Evolutionary conservation across 2,113 vertebrate genomes (phyloP), one percentile per base, ranked within the genome.

Genomic region (Oncorhynchus clarkii): DNA sequence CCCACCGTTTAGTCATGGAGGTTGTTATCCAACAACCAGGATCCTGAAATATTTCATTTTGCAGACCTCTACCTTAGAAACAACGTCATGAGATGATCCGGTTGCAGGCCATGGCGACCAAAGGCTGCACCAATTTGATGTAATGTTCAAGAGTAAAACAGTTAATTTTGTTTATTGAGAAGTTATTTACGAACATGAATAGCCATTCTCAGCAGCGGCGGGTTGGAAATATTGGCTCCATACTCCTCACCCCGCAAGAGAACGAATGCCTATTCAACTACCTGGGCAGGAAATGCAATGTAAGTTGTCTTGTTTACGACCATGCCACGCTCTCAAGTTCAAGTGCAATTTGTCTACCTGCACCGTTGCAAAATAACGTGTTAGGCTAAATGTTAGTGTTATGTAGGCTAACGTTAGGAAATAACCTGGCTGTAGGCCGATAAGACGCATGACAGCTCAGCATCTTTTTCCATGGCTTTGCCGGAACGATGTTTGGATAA

Each of bases 281-380:
- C 92, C 96, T 98, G 80, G 97, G 96, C 88, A 97, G 96, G 91
- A 99, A 99, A 95, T 98, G 96, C 90, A 93, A 96, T 88, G 97
- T 98, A 93, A 97, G 97, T 96, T 86, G 8, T 57, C 64, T 80
- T 74, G 75, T 88, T 88, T 80, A 51, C 78, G 70, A 75, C 49
- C 76, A 57, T 82, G 86, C 12, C 20, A 22, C 69, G 20, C 20
- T 64, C 31, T 67, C 24, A 45, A 45, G 9, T 45, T 45, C 39
- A 74, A 6, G 54, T 59, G 26, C 68, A 51, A 48, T 27, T 51
- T 45, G 14, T 67, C 14, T 66, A 27, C 26, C 49, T 54, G 49
- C 26, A 72, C 39, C 16, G 20, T 73, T 14, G 57, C 20, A 7
- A 16, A 18, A 68, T 8, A 18, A 67, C 14, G 22, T 20, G n/a